Conservation (phyloP, 2,113 vertebrate genomes). For the Alosa alosa region DNA sequence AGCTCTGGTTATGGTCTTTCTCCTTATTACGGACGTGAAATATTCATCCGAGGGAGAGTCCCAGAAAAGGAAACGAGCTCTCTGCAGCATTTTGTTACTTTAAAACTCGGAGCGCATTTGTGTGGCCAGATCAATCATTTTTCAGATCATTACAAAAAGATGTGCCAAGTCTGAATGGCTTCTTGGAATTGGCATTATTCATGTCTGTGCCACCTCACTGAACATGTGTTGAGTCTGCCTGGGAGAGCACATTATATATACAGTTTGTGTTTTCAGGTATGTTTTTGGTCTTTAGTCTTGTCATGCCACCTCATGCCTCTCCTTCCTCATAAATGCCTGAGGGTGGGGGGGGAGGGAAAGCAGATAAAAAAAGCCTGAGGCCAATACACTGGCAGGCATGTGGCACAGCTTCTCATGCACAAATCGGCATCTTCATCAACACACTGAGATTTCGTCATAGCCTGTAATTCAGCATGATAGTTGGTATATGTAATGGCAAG, state of each 20-base stretch:
- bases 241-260: background rate
- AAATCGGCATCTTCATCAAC: background rate
- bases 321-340: too few species aligned
- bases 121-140: background rate
- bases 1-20: background rate
- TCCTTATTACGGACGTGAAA: background rate
- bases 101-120: background rate
- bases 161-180: background rate
- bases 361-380: background rate
- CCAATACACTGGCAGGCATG: background rate
- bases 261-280: background rate
- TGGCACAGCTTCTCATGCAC: background rate
- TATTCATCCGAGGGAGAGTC: background rate
- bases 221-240: background rate
- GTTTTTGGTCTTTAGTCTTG: background rate
- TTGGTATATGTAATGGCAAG: background rate
- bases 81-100: background rate
- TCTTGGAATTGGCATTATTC: background rate
- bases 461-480: background rate
- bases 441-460: background rate
- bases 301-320: too few species aligned
- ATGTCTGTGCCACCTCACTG: background rate
- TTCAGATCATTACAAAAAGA: background rate
- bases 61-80: background rate
- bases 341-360: too few species aligned